These are phyloP conservation scores for Noctua janthe DNA, from an alignment of 2,888 invertebrate species.

Conservation along the genomic window DNA sequence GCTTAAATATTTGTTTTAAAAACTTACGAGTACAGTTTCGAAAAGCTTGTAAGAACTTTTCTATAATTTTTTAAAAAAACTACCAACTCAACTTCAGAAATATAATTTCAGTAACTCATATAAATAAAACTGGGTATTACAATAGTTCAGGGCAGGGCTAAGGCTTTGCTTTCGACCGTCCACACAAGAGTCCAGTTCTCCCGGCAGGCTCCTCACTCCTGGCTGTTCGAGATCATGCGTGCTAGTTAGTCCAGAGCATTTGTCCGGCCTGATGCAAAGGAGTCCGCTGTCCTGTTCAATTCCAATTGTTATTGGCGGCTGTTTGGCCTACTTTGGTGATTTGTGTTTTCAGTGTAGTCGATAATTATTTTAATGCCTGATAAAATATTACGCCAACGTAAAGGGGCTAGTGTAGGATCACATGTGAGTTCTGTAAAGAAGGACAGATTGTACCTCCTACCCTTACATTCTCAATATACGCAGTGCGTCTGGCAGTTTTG, in stretches of 20 bases:
- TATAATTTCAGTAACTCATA: neutral
- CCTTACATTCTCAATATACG: neutral
- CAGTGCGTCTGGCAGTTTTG: neutral
- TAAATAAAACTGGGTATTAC: neutral
- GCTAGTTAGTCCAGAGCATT: neutral
- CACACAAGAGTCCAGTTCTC: neutral
- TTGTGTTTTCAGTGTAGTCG: neutral
- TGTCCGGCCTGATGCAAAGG: neutral
- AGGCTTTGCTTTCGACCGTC: neutral
- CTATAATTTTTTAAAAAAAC: neutral
- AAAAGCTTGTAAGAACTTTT: neutral
- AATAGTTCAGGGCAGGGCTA: neutral
- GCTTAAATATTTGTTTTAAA: neutral
- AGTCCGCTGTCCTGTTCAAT: neutral
- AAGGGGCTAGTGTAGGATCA: neutral
- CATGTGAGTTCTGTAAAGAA: neutral
- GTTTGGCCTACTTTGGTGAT: neutral
- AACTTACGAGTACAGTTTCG: neutral
- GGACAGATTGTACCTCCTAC: neutral
- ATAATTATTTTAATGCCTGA: neutral
- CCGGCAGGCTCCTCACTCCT: neutral
- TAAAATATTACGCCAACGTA: neutral
- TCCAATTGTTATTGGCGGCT: neutral
- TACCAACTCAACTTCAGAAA: neutral
- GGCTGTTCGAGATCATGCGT: neutral